Conservation (phyloP, 2,113 vertebrate genomes). For the Coryphaenoides rupestris region DNA sequence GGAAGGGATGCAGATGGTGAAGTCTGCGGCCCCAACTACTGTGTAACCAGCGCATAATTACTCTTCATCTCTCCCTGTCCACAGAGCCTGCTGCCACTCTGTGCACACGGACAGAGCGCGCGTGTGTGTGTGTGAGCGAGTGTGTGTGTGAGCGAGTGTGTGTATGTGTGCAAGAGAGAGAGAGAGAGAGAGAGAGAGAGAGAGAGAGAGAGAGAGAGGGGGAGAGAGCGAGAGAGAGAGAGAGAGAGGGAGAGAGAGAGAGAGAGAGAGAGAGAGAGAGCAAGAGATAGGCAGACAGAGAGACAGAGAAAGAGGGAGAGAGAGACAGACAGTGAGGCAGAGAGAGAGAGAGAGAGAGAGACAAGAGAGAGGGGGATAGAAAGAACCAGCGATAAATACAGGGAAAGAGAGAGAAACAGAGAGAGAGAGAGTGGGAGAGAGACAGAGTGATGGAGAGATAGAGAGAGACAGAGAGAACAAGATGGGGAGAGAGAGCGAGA, state of each 20-base stretch:
- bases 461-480: no score
- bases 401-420: no score
- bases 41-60: constrained; percentile 61
- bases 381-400: no score
- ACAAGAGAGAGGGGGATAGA: background rate
- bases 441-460: no score
- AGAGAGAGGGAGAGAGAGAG: constrained; percentile 1
- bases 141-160: no score
- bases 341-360: constrained; percentile 12
- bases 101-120: constrained; percentile 3
- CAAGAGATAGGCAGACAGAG: constrained; percentile 6
- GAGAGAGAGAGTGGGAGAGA: no score
- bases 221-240: constrained; percentile 9
- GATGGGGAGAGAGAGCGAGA: no score
- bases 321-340: constrained; percentile 16
- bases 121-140: background rate
- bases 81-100: constrained; percentile 61
- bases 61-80: constrained; percentile 56
- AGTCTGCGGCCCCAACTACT: constrained; percentile 65
- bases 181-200: constrained; percentile 11
- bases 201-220: constrained; percentile 31
- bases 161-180: no score
- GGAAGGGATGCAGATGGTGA: constrained; percentile 34
- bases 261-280: constrained; percentile 9
- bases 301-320: constrained; percentile 13